Base-by-base conservation (phyloP, 64 coral and sea anemone species). In the Catalaphyllia jardinei region DNA sequence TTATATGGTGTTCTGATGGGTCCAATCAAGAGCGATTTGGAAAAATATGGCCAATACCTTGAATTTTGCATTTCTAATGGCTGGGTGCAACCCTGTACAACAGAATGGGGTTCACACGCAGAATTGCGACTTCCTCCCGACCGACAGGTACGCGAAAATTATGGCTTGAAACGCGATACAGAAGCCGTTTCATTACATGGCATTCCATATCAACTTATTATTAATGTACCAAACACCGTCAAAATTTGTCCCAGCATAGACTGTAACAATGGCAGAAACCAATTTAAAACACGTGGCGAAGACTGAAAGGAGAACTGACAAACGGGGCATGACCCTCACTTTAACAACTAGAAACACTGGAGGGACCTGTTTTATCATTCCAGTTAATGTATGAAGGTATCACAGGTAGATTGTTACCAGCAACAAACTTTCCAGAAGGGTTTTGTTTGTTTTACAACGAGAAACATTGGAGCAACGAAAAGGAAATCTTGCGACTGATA, bases 381-480 rank as follows among this genome's bases (percentile, higher is more conserved):
- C 74, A 92, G 46, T 55, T 92, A 38, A 92, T 91, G 76, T 51
- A 76, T 50, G 72, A 91, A 91, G 71, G 89, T 29, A 91, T 85
- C 85, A 91, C 79, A 64, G 89, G 67, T 51, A 24, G 67, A 27
- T 84, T 71, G 85, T 54, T 54, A 55, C 79, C 89, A 71, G 31
- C 90, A 25, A 62, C 78, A 83, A 91, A 84, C 88, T 80, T 89
- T 54, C 88, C 88, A 89, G 89, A 83, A 76, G 79, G 79, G 76
- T 82, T 83, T 91, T 82, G 80, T 86, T 46, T 91, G 78, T 91
- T 80, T 20, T 86, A 86, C 35, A 92, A 92, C 73, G 90, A 92
- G 80, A 92, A 92, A 92, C 83, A 92, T 63, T 87, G 82, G 83
- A 92, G 90, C 80, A 92, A 92, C 18, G 90, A 92, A 50, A 87